Base-by-base conservation (phyloP, 2,888 invertebrate genomes). In the Cotesia congregata region DNA sequence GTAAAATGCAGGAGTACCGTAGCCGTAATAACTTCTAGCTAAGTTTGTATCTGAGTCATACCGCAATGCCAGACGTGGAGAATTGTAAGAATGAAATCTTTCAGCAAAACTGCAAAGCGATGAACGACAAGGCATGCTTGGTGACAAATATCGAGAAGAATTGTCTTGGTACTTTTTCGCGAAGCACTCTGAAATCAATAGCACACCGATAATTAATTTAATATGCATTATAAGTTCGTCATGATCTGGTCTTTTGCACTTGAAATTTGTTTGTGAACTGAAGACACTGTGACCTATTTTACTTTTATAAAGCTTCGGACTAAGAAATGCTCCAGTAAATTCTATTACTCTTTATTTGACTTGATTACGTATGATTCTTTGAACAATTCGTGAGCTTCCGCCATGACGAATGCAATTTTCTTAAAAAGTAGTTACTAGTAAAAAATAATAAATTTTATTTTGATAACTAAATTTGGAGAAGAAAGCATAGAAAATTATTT, bases 261-360 rank as follows among this genome's bases (percentile, higher is more conserved):
- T 50, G 50, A 50, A 50, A 50, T 50, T 12, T 50, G 3, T 50
- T 50, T 12, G 7, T 7, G 12, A 50, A 50, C 50, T 50, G 50
- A 50, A 50, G 50, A 50, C 3, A 62, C 7, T 15, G 15, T 62
- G 41, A n/a, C 50, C 68, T 68, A 15, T 15, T 68, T 68, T 68
- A 40, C 40, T 40, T 68, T 40, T 68, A 40, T 68, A 68, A 68
- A 68, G 50, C 50, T 40, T 15, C 15, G 5, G 67, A 62, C 7
- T n/a, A n/a, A 7, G 68, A 68, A 40, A 68, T 68, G 68, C 68
- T 68, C 68, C 68, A 68, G 40, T 68, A 15, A 40, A 20, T n/a
- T 20, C 15, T 62, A 50, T 50, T 62, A 62, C 68, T 9, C 20
- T 41, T 68, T 68, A 40, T 68, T 68, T n/a, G n/a, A n/a, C 50